Evolutionary conservation across 2,888 invertebrate genomes (phyloP).

Genomic region (Andricus curvator): DNA sequence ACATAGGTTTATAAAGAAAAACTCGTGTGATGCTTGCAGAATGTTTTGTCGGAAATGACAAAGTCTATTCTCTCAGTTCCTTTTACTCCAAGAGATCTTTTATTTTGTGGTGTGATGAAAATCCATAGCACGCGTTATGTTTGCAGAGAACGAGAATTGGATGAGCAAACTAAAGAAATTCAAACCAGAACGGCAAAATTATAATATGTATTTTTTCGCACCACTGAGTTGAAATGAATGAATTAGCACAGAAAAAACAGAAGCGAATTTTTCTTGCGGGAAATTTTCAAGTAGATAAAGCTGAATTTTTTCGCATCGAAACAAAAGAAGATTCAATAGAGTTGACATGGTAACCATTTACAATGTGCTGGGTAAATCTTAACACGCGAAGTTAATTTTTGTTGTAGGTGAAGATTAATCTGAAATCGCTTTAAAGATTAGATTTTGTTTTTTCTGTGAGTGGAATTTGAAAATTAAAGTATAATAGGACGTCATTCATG

Average conservation of each 20-base stretch:
- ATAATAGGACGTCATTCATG: neutral
- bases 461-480: too few species aligned
- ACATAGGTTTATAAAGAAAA: slow-evolving; percentile 22
- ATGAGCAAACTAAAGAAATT: slow-evolving; percentile 17
- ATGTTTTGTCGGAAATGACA: slow-evolving; percentile 36
- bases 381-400: too few species aligned
- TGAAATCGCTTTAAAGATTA: too few species aligned
- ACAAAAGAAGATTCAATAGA: too few species aligned
- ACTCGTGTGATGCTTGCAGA: slow-evolving; percentile 6
- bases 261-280: too few species aligned
- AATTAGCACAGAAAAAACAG: neutral
- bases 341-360: too few species aligned
- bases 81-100: slow-evolving; percentile 10
- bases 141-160: slow-evolving; percentile 24
- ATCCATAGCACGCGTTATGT: slow-evolving; percentile 7
- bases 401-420: too few species aligned
- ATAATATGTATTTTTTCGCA: neutral
- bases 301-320: too few species aligned
- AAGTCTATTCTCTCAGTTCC: slow-evolving; percentile 23
- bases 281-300: too few species aligned
- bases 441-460: too few species aligned
- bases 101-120: slow-evolving; percentile 33
- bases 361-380: too few species aligned
- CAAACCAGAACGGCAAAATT: neutral
- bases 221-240: slow-evolving; percentile 5